Evolutionary conservation across 2,113 vertebrate genomes (phyloP), one percentile per base, ranked within the genome.

Genomic region (Plestiodon gilberti): DNA sequence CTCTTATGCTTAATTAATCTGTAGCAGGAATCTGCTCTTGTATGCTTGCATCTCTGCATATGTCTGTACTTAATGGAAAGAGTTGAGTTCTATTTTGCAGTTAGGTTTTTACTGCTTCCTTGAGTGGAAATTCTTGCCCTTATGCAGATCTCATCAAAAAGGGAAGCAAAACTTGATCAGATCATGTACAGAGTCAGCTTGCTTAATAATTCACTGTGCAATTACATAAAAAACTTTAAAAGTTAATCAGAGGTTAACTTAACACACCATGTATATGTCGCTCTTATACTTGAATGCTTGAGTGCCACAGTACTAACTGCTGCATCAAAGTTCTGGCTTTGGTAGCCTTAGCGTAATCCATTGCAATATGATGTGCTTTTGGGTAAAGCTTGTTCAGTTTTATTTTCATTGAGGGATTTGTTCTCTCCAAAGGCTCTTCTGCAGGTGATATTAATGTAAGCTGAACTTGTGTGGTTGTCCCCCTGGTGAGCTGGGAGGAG

Each of bases 121-220:
- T 85, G 83, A 87, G 76, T 93, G 91, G 89, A 93, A 93, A 94
- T 82, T 92, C 90, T 87, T 88, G 86, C 88, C 88, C 91, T 90
- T 84, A 67, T 81, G 64, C 48, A 23, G 52, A 74, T 92, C 70
- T 83, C 70, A 18, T 62, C 78, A 88, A 64, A 79, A 62, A 69
- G 80, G 86, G 93, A 93, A 93, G 52, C 82, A 91, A 92, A 93
- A 92, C 87, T 89, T 74, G 86, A n/a, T 84, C 79, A 82, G 83
- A 83, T 91, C 38, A 86, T 87, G 88, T 15, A 7, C 92, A 83
- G 87, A 89, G 28, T 61, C 75, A 73, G 25, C 87, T 80, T 2
- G 75, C 80, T 1, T 38, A 88, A 55, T 15, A 30, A 78, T 87
- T 17, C 11, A 14, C 17, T 17, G 6, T 38, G 22, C 52, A 18